Base-by-base conservation (phyloP, 2,113 vertebrate species). In the Entelurus aequoreus region DNA sequence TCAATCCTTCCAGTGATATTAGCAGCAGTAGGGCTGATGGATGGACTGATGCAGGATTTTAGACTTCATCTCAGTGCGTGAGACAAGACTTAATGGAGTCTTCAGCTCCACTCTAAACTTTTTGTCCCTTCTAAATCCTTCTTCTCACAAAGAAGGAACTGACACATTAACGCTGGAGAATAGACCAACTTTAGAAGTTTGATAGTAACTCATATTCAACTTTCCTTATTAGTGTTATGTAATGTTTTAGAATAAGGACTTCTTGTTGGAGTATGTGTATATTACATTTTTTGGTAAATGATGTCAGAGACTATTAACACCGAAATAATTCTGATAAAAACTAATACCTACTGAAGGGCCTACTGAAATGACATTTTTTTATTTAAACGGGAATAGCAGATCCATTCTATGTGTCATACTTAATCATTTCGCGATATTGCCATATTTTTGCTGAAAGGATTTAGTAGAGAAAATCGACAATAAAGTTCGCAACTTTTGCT, bases 21-120 rank as follows among this genome's bases (percentile, higher is more conserved):
- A 46, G 11, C 42, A 12, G 10, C 10, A 46, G 10, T 12, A 11
- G 42, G 12, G 42, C 10, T 46, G 53, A 54, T 14, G 52, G 52
- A 19, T 19, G 40, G 55, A 57, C 55, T 38, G n/a, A 16, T 37
- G 37, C 36, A 56, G 37, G 37, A 38, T 38, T 40, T 56, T 8
- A 6, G 6, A 16, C 2, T 40, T 6, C 16, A 11, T 44, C 55
- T 57, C 55, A 19, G 38, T 44, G 55, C 40, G 55, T 57, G 55
- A 44, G 38, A 57, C 55, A 16, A 44, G 38, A 57, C 55, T 57
- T 57, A 57, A 57, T 57, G 55, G 55, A 57, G 37, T 57, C 40
- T 16, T 44, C 16, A 12, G 55, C 15, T 57, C 44, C 40, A 57
- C 55, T 40, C 44, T 19, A 57, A 44, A 57, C 5, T 44, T 16